A percentile compares a stretch with the other conserved stretches of the same genome.
Conservation (phyloP, 2,113 vertebrate genomes). For the Ictalurus furcatus region DNA sequence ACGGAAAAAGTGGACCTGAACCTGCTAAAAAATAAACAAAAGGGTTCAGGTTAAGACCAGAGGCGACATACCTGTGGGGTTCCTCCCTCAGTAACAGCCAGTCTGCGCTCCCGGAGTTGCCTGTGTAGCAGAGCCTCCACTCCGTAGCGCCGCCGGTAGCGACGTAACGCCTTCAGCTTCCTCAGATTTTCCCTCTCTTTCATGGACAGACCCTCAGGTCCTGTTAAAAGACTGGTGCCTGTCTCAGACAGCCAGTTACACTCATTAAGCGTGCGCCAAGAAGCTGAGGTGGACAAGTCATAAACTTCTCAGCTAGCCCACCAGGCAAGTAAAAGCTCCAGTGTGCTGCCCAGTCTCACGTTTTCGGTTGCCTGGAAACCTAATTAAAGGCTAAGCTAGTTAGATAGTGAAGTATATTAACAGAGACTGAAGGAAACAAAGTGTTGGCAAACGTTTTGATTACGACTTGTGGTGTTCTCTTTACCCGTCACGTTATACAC, state of each 20-base stretch:
- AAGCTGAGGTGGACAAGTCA: background rate
- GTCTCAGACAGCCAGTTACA: conserved; percentile 25
- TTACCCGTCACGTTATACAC: background rate
- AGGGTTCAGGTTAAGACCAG: no score
- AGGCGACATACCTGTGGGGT: conserved; percentile 77
- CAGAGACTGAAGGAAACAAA: background rate
- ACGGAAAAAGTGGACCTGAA: background rate
- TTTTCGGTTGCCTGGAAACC: background rate
- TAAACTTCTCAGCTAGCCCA: background rate
- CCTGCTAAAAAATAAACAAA: background rate
- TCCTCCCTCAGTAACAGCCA: conserved; percentile 81
- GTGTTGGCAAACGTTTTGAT: background rate
- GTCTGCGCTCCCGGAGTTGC: conserved; percentile 87
- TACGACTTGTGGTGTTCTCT: background rate
- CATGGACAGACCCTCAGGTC: conserved; percentile 84
- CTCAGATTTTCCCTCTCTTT: conserved; percentile 93
- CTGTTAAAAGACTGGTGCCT: conserved; percentile 90
- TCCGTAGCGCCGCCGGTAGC: conserved; percentile 91
- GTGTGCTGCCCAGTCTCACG: background rate
- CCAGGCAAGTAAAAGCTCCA: background rate
- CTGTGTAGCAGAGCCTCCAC: conserved; percentile 91
- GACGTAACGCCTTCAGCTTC: conserved; percentile 86
- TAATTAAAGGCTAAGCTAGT: background rate
- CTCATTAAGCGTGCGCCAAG: background rate
- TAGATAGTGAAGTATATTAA: background rate